These are phyloP conservation scores for Stylophora pistillata DNA, from an alignment of 64 coral and sea anemone genomes.

Conservation along the genomic window DNA sequence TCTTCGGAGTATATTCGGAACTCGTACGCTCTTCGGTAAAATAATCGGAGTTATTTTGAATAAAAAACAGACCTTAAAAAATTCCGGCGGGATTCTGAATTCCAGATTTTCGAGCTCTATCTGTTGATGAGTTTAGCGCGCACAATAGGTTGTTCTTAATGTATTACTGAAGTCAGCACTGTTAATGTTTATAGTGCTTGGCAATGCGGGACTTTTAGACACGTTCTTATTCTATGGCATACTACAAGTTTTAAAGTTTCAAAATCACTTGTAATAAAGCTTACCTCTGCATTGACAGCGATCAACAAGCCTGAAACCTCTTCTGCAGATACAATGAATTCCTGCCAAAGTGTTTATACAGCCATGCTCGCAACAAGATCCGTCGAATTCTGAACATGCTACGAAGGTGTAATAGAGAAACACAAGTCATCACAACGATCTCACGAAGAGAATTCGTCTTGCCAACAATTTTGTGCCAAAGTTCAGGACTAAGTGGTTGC, in stretches of 20 bases:
- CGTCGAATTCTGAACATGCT: neutral
- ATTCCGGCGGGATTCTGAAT: neutral
- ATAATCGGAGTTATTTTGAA: too few species aligned
- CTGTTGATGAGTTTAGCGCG: too few species aligned
- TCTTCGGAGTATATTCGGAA: too few species aligned
- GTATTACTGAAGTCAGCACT: too few species aligned
- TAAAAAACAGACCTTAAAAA: too few species aligned
- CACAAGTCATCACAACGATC: neutral
- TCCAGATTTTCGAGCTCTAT: neutral
- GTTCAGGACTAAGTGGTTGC: neutral
- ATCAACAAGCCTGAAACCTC: conserved; percentile 1
- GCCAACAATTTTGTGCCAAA: neutral
- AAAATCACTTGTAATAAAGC: neutral
- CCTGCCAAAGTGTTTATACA: neutral
- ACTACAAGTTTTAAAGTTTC: neutral
- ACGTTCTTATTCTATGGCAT: neutral
- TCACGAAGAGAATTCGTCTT: neutral
- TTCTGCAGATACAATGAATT: neutral
- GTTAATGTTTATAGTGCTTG: too few species aligned
- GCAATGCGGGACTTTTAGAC: too few species aligned
- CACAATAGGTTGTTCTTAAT: too few species aligned
- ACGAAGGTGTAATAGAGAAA: neutral
- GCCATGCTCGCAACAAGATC: conserved; percentile 5
- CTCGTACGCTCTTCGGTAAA: too few species aligned
- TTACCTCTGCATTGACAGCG: neutral